These are phyloP conservation scores for Mimachlamys varia DNA, from an alignment of 2,888 invertebrate species.

Conservation along the genomic window DNA sequence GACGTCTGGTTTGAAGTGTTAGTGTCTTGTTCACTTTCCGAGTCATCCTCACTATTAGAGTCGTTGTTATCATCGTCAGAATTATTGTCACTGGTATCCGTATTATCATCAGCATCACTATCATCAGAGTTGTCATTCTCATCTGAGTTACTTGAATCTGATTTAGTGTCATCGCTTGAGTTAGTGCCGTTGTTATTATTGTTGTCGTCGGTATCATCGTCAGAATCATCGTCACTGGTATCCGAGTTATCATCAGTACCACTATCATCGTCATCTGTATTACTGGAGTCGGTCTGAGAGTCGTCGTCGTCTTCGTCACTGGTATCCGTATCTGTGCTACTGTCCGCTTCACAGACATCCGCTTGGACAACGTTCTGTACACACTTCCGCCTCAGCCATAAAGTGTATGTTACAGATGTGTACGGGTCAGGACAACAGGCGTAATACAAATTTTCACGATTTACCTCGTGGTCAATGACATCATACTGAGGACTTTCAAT, in stretches of 20 bases:
- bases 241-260: background rate
- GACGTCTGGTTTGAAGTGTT: background rate
- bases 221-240: conserved; percentile 20
- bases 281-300: too few relatives aligned
- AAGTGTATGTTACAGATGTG: background rate
- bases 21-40: background rate
- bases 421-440: background rate
- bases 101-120: background rate
- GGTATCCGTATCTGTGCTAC: conserved; percentile 8
- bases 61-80: conserved; percentile 27
- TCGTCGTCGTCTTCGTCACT: conserved; percentile 13
- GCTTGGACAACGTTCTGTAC: background rate
- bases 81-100: too few relatives aligned
- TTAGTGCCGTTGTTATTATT: background rate
- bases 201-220: background rate
- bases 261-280: background rate
- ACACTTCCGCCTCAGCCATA: background rate
- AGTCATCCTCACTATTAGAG: background rate
- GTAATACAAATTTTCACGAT: background rate
- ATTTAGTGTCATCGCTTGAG: background rate
- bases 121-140: background rate
- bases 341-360: too few relatives aligned
- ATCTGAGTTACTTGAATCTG: background rate
- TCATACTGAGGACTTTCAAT: background rate
- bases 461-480: background rate